Conservation (phyloP, 2,113 vertebrate genomes). For the Morone chrysops region DNA sequence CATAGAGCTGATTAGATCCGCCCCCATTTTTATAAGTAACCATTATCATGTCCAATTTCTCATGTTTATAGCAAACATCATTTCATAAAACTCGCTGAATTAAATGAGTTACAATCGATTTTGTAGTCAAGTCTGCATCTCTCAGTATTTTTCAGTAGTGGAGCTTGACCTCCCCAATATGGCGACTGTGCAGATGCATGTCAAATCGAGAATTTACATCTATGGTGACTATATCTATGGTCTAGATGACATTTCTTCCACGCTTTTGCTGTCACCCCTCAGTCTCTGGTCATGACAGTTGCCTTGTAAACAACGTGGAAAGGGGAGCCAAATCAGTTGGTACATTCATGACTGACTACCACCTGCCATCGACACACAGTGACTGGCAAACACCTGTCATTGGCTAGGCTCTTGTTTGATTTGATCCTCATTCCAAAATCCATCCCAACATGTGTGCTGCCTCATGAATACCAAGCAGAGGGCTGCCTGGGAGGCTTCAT, state of each 20-base stretch:
- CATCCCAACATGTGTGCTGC: constrained; percentile 26
- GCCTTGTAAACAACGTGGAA: constrained; percentile 47
- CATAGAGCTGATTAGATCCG: no score
- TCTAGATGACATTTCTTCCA: constrained; percentile 2
- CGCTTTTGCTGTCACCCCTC: constrained; percentile 25
- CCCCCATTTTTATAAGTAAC: no score
- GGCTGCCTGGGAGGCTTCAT: constrained; percentile 29
- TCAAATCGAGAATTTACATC: no score
- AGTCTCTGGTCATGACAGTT: constrained; percentile 39
- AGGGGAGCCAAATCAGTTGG: constrained; percentile 63
- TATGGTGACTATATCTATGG: no score
- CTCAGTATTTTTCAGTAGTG: no score
- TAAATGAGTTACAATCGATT: no score
- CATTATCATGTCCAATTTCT: no score
- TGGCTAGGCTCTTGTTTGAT: constrained; percentile 63
- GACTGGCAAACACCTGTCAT: constrained; percentile 64
- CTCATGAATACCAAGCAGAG: constrained; percentile 53
- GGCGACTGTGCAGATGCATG: no score
- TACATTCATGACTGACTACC: constrained; percentile 52
- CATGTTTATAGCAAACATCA: no score
- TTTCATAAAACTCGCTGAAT: no score
- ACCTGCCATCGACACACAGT: constrained; percentile 63
- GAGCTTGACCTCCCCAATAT: no score
- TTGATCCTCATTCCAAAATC: constrained; percentile 53
- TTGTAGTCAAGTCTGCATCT: no score